These are phyloP conservation scores for Zaprionus tsacasi DNA, from an alignment of 1,140 invertebrate genomes.

Conservation along the genomic window DNA sequence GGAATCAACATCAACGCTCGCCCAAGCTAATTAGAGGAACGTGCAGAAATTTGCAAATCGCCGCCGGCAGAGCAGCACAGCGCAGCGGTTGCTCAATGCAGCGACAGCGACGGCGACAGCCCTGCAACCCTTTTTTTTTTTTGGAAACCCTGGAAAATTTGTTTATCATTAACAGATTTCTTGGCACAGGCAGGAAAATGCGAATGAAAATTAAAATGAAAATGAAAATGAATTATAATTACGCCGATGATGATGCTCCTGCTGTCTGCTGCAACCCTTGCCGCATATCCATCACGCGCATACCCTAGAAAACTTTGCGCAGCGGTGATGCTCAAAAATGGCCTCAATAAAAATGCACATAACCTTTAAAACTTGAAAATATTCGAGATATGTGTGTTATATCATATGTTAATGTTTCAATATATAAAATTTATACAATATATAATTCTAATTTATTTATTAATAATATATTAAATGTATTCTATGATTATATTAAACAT, in stretches of 20 bases:
- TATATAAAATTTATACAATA: too few species aligned
- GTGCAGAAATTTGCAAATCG: conserved; percentile 54
- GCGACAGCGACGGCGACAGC: conserved; percentile 34
- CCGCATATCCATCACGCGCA: conserved; percentile 16
- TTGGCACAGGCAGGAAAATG: conserved; percentile 36
- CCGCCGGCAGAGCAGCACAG: conserved; percentile 34
- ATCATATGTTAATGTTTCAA: too few species aligned
- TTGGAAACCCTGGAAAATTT: conserved; percentile 64
- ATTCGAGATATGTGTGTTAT: too few species aligned
- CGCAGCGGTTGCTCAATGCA: not conserved
- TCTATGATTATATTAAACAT: too few species aligned
- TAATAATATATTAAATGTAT: too few species aligned
- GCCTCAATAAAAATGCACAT: too few species aligned
- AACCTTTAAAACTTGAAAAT: too few species aligned
- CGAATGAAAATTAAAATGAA: conserved; percentile 31
- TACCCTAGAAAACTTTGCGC: not conserved
- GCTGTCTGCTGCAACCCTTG: conserved; percentile 14
- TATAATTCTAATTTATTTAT: too few species aligned
- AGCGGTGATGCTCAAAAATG: not conserved
- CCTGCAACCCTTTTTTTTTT: conserved; percentile 62
- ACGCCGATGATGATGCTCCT: conserved; percentile 34
- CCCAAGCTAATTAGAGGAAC: conserved; percentile 63
- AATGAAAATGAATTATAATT: conserved; percentile 80
- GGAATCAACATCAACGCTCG: conserved; percentile 55
- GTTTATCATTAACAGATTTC: conserved; percentile 79